A percentile compares a stretch with the other conserved stretches of the same genome.
Evolutionary conservation across 53 echinoderm and acorn worm species (phyloP).

Genomic region (Paracentrotus lividus): DNA sequence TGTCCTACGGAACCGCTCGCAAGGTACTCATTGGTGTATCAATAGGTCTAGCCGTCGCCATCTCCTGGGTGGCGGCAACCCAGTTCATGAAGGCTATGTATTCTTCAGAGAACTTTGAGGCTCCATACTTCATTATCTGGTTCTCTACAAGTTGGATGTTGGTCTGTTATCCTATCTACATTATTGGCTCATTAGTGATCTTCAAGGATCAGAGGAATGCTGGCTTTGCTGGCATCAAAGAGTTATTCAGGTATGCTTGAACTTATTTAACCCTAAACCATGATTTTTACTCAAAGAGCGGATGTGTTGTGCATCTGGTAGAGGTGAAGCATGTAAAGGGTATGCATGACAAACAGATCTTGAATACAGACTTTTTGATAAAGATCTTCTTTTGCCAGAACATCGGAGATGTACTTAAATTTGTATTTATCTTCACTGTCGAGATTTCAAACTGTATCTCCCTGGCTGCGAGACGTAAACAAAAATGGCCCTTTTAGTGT

Average conservation of each 20-base stretch:
- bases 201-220: slow-evolving; percentile 76
- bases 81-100: slow-evolving; percentile 91
- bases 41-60: slow-evolving; percentile 82
- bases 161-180: slow-evolving; percentile 87
- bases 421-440: too few species aligned
- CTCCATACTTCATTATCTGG: slow-evolving; percentile 91
- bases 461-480: too few species aligned
- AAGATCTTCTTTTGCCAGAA: too few species aligned
- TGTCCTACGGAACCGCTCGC: slow-evolving; percentile 36
- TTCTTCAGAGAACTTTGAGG: slow-evolving; percentile 84
- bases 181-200: slow-evolving; percentile 74
- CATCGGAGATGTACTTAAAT: too few species aligned
- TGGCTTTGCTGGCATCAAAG: slow-evolving; percentile 60
- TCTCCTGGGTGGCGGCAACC: slow-evolving; percentile 86
- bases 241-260: slow-evolving; percentile 73
- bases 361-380: too few species aligned
- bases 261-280: too few species aligned
- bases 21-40: slow-evolving; percentile 82
- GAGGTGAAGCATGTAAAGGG: too few species aligned
- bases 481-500: too few species aligned
- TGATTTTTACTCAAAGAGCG: too few species aligned
- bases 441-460: too few species aligned
- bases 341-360: too few species aligned
- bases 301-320: neutral
- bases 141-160: slow-evolving; percentile 90